Percentiles rank a stretch among this genome's conserved stretches.
Evolutionary conservation across 2,113 vertebrate species (phyloP).

Genomic region (Empidonax traillii): DNA sequence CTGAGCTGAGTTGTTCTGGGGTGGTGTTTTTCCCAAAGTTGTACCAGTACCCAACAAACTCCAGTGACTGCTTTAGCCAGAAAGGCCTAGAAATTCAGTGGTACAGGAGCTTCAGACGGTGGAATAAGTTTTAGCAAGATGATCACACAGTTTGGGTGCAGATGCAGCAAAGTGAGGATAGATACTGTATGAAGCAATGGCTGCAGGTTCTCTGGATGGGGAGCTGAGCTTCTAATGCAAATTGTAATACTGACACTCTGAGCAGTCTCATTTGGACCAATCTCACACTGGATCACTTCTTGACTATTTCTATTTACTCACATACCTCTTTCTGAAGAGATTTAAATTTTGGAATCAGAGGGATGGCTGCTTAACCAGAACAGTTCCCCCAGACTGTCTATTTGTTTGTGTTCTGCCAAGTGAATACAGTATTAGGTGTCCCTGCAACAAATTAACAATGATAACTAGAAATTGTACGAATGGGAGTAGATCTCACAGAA

Average conservation of each 20-base stretch:
- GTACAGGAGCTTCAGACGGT: not conserved
- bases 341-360: not conserved
- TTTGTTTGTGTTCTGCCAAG: not conserved
- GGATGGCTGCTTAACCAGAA: not conserved
- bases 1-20: not conserved
- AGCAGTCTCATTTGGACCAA: not conserved
- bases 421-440: not conserved
- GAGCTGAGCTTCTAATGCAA: not conserved
- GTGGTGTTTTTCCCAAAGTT: not conserved
- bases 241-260: not conserved
- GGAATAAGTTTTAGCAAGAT: not conserved
- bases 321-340: not conserved
- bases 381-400: not conserved
- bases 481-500: not conserved
- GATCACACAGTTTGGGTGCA: not conserved
- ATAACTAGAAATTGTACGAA: not conserved
- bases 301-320: not conserved
- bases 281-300: not conserved
- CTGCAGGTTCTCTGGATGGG: not conserved
- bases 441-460: not conserved
- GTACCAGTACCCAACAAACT: not conserved
- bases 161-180: not conserved
- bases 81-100: not conserved
- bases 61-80: not conserved
- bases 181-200: not conserved